These are phyloP conservation scores for Micromussa lordhowensis DNA, from an alignment of 92 coral and sea anemone species.

Conservation along the genomic window DNA sequence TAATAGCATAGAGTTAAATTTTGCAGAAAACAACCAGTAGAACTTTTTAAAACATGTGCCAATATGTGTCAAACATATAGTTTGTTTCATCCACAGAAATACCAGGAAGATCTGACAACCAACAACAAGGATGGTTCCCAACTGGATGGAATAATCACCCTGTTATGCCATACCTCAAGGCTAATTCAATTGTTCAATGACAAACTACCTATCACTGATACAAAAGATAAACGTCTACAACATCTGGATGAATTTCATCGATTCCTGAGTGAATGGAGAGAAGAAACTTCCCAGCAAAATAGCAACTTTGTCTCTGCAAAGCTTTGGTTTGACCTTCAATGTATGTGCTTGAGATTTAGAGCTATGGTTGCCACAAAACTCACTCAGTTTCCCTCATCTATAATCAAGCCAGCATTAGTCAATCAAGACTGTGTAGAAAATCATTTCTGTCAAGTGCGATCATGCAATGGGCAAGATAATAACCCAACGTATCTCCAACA, in stretches of 20 bases:
- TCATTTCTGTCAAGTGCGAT: too few relatives aligned
- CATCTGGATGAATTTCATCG: not conserved
- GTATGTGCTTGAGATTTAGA: too few relatives aligned
- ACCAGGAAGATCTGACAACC: not conserved
- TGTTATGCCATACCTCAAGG: not conserved
- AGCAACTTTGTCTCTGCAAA: constrained; percentile 1
- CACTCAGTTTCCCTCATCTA: not conserved
- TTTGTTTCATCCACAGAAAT: not conserved
- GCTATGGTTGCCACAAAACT: constrained; percentile 22
- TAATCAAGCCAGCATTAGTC: too few relatives aligned
- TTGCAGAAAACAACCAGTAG: too few relatives aligned
- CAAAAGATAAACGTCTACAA: not conserved
- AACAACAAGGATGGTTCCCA: not conserved
- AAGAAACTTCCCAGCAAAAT: not conserved
- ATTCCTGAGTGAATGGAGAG: constrained; percentile 1
- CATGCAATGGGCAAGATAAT: too few relatives aligned
- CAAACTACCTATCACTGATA: not conserved
- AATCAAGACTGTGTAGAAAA: too few relatives aligned
- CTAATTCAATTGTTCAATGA: constrained; percentile 23
- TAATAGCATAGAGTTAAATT: too few relatives aligned
- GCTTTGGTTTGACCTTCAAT: constrained; percentile 27
- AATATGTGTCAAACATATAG: not conserved
- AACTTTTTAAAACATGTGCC: too few relatives aligned
- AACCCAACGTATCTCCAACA: too few relatives aligned
- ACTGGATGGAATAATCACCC: not conserved